Evolutionary conservation across 2,888 invertebrate species (phyloP).

Genomic region (Andrena hattorfiana): DNA sequence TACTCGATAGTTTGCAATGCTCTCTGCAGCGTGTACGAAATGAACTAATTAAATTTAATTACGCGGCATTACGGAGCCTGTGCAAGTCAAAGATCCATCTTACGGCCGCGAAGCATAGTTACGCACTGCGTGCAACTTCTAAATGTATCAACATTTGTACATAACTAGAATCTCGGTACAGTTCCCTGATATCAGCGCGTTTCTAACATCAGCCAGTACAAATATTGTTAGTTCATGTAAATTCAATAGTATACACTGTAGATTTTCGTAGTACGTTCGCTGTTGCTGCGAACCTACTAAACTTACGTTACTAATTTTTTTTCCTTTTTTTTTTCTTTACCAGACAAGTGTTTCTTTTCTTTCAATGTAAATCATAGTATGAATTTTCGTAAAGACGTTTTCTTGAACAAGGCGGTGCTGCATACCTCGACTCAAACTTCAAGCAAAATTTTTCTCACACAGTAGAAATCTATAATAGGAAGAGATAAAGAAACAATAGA

Average conservation of each 20-base stretch:
- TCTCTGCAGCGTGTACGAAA: slow-evolving; percentile 33
- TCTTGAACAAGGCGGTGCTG: slow-evolving; percentile 74
- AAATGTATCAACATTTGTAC: slow-evolving; percentile 69
- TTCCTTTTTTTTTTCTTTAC: slow-evolving; percentile 56
- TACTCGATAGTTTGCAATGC: slow-evolving; percentile 12
- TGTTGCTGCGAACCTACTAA: slow-evolving; percentile 76
- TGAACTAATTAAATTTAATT: slow-evolving; percentile 37
- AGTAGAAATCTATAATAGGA: slow-evolving; percentile 81
- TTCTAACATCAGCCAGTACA: slow-evolving; percentile 81
- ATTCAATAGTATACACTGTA: slow-evolving; percentile 81
- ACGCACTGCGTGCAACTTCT: slow-evolving; percentile 54
- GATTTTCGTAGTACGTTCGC: slow-evolving; percentile 77
- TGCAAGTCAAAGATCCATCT: slow-evolving; percentile 41
- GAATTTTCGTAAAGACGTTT: slow-evolving; percentile 62
- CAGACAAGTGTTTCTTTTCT: slow-evolving; percentile 63
- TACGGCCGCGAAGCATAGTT: slow-evolving; percentile 39
- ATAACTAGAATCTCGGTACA: slow-evolving; percentile 65
- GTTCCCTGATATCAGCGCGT: slow-evolving; percentile 84
- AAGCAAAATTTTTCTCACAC: slow-evolving; percentile 80
- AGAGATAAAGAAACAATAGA: slow-evolving; percentile 2
- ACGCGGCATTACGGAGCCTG: slow-evolving; percentile 45
- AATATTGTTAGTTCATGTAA: slow-evolving; percentile 80
- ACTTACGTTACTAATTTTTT: slow-evolving; percentile 77
- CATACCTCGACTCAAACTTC: slow-evolving; percentile 73
- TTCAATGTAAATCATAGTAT: slow-evolving; percentile 65